Evolutionary conservation across 2,888 invertebrate genomes (phyloP), one percentile per base, ranked within the genome.

Genomic region (Alcis repandata): DNA sequence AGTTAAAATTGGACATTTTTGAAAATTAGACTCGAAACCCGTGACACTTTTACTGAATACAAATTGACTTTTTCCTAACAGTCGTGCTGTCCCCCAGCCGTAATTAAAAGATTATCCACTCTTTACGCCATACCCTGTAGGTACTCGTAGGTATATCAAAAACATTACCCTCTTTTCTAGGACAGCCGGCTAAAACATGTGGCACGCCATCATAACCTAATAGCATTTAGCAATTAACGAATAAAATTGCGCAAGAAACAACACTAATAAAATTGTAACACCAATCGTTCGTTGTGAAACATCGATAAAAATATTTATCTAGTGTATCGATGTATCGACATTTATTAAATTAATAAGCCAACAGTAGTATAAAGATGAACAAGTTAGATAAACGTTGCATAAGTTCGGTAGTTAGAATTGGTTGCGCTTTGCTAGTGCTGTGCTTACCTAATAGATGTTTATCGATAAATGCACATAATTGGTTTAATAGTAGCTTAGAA

Each of bases 331-430:
- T 36, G n/a, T n/a, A 51, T 51, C 51, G 36, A 51, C 17, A 33
- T 20, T 49, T 17, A 49, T 33, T 49, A 15, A 49, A 49, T 49
- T 43, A 56, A 33, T 33, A 56, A 56, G 19, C 33, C 33, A 46
- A 56, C 58, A 40, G 57, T 60, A 40, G 60, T 68, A 62, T 66
- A 66, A 67, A 64, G 67, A 67, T 67, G 67, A 41, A 63, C 67
- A 52, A 63, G 40, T 62, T 45, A 62, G 67, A 67, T 63, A 59
- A 59, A 33, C 9, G 49, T 67, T 67, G 49, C 66, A 10, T 56
- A 63, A 63, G 38, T 43, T 54, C 19, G 13, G 49, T 61, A 36
- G 33, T 41, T 52, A 17, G 33, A 38, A 59, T 62, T 59, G 22
- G 45, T 56, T 41, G 36, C 63, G 63, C 56, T 67, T 67, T 59